phyloP scores from a whole-genome alignment of 2,888 invertebrate species.

The Xylota sylvarum region DNA sequence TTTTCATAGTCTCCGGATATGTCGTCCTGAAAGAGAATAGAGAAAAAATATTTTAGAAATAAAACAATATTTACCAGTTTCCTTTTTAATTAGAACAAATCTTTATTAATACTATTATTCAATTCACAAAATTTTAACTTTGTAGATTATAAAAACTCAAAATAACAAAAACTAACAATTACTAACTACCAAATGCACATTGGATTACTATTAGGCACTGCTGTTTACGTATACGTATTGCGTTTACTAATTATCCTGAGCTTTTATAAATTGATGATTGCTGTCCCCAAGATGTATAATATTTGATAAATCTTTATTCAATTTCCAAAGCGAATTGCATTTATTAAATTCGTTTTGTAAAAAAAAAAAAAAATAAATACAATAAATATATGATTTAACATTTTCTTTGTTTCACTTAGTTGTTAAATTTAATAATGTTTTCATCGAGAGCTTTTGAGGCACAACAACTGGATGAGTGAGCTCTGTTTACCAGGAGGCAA shows the following conservation, averaged over 20 bases:
- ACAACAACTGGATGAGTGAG: conserved; percentile 16
- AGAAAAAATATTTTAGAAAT: conserved; percentile 46
- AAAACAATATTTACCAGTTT: conserved; percentile 26
- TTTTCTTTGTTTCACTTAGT: conserved; percentile 38
- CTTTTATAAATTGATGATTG: conserved; percentile 17
- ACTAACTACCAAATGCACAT: conserved; percentile 13
- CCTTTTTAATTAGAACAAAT: conserved; percentile 28
- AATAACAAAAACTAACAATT: conserved; percentile 42
- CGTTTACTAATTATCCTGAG: not conserved
- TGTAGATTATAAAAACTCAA: conserved; percentile 3
- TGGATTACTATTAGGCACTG: conserved; percentile 8
- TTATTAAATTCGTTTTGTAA: conserved; percentile 24
- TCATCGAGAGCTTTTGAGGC: conserved; percentile 22
- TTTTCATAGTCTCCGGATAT: conserved; percentile 89
- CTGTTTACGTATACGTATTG: not conserved
- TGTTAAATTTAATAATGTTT: conserved; percentile 22
- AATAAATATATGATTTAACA: conserved; percentile 46
- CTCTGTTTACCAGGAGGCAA: conserved; percentile 85
- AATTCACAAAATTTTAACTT: conserved; percentile 16
- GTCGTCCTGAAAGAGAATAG: conserved; percentile 87
- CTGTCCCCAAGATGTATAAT: conserved; percentile 18
- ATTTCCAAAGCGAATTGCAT: conserved; percentile 11
- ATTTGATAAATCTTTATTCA: conserved; percentile 4
- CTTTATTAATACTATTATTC: conserved; percentile 27
- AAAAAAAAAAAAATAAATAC: conserved; percentile 29